Evolutionary conservation across 1,140 invertebrate genomes (phyloP).

Genomic region (Ooceraea biroi): DNA sequence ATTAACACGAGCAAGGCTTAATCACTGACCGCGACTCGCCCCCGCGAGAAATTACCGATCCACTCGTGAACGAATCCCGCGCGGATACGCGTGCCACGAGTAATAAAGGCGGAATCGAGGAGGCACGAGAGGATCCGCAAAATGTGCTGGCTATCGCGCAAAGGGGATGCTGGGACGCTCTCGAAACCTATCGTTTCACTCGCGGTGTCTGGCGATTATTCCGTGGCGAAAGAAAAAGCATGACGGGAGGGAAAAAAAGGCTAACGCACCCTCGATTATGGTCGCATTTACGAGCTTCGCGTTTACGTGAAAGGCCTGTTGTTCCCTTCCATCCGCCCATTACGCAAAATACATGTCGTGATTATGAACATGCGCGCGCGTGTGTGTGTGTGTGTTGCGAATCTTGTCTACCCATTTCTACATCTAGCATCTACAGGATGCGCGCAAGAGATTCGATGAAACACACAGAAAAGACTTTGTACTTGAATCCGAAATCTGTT

Average conservation of each 20-base stretch:
- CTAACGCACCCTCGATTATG: neutral
- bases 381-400: no score
- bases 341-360: neutral
- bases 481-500: neutral
- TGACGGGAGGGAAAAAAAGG: neutral
- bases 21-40: conserved; percentile 70
- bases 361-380: neutral
- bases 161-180: conserved; percentile 7
- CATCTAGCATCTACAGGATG: neutral
- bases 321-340: neutral
- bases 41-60: conserved; percentile 72
- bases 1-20: conserved; percentile 71
- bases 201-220: conserved; percentile 1
- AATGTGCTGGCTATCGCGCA: conserved; percentile 19
- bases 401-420: neutral
- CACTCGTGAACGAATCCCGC: conserved; percentile 68
- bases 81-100: conserved; percentile 43
- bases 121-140: conserved; percentile 17
- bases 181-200: neutral
- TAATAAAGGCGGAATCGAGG: conserved; percentile 58
- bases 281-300: neutral
- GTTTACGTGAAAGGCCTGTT: neutral
- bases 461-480: neutral
- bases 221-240: neutral
- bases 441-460: neutral